Conservation (phyloP, 2,888 invertebrate species). For the Copidosoma aretas region DNA sequence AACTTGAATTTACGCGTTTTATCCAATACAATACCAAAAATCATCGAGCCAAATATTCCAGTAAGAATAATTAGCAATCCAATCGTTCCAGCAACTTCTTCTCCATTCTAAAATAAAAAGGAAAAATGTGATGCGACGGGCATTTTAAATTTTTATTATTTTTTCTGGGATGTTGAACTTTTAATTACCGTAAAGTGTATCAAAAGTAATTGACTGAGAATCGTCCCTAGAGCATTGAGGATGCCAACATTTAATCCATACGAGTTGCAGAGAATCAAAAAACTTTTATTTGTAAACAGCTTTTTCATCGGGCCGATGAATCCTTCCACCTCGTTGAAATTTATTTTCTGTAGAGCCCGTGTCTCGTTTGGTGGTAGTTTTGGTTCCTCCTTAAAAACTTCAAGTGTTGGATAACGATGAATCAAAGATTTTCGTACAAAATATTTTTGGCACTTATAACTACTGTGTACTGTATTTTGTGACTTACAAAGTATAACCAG, state of each 20-base stretch:
- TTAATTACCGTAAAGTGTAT: constrained; percentile 61
- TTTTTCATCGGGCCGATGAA: constrained; percentile 60
- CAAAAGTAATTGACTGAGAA: constrained; percentile 65
- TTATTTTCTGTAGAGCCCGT: constrained; percentile 52
- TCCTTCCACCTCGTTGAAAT: constrained; percentile 40
- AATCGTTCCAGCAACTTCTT: constrained; percentile 68
- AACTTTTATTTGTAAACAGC: constrained; percentile 66
- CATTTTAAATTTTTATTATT: no score
- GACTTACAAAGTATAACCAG: constrained; percentile 64
- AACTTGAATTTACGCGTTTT: constrained; percentile 72
- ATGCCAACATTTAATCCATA: constrained; percentile 78
- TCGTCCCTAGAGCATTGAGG: constrained; percentile 74
- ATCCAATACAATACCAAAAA: constrained; percentile 71
- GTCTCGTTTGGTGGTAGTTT: constrained; percentile 66
- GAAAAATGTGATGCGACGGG: background rate
- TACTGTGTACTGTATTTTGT: background rate
- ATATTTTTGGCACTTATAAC: background rate
- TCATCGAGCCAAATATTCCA: constrained; percentile 71
- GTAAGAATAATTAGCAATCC: constrained; percentile 70
- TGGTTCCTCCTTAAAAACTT: constrained; percentile 67
- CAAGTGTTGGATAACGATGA: background rate
- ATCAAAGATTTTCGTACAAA: background rate
- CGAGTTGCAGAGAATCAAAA: constrained; percentile 68
- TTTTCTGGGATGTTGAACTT: no score
- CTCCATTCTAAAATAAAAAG: constrained; percentile 58